Evolutionary conservation across 64 coral and sea anemone species (phyloP), one percentile per base, ranked within the genome.

Genomic region (Hydrozoanthus tunicans): DNA sequence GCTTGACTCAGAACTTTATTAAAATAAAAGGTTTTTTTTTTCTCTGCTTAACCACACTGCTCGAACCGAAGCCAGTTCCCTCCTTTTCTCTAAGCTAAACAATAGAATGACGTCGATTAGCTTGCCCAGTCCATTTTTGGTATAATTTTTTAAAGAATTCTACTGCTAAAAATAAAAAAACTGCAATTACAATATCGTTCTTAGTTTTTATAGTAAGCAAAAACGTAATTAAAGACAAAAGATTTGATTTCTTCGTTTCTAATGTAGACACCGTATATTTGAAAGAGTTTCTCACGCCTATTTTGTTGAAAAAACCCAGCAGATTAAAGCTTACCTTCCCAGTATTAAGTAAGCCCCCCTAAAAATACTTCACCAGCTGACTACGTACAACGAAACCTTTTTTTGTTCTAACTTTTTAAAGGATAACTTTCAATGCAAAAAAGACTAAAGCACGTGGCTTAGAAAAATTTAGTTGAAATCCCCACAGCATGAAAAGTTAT

Each of bases 81-180:
- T 64, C 23, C 12, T 1, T 65, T n/a, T 82, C 27, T 82, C 27
- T 26, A 64, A 51, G 11, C 9, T 14, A 51, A 82, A 82, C 59
- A 52, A 82, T 17, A 53, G 11, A 52, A 32, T 64, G 26, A 65
- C 26, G 60, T 82, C 58, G 27, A 32, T 14, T 7, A 13, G 58
- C 25, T 27, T 64, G 61, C 62, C 53, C 60, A 1, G 59, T 63
- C 61, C 80, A 82, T 82, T 82, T 82, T 82, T 65, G 80, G 80
- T 4, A 59, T 11, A 81, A 7, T 65, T 82, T 62, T 27, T 14
- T 64, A 64, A 11, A 32, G 3, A 82, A 13, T 65, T 82, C 27
- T 53, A 65, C 25, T 4, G 53, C 10, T 82, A 82, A 53, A 53
- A 65, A 64, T 64, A 82, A 27, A 6, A 13, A 26, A 52, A 9